phyloP scores from a whole-genome alignment of 1,140 invertebrate genomes.

The Tigriopus japonicus region DNA sequence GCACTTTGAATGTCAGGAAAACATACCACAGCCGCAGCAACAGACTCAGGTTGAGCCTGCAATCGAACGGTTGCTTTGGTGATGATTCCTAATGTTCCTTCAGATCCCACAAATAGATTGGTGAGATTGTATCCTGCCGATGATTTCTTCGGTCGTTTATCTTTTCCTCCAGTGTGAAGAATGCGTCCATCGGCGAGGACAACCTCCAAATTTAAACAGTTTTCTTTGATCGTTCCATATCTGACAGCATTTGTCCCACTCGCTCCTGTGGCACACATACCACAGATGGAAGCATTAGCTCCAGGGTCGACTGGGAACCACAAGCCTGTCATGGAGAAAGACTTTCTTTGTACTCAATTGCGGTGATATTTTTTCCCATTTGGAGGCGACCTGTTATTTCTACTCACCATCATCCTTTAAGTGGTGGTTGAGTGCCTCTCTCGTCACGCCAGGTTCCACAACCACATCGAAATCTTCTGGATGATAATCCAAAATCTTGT shows the following conservation, averaged over 20 bases:
- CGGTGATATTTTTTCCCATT: too few species aligned
- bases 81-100: slow-evolving; percentile 38
- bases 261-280: slow-evolving; percentile 37
- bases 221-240: slow-evolving; percentile 39
- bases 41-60: slow-evolving; percentile 31
- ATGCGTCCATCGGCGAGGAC: slow-evolving; percentile 34
- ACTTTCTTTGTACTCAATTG: too few species aligned
- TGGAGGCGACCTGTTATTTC: too few species aligned
- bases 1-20: slow-evolving; percentile 31
- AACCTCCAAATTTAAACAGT: slow-evolving; percentile 37
- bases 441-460: slow-evolving; percentile 34
- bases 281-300: slow-evolving; percentile 37
- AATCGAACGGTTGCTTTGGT: slow-evolving; percentile 32
- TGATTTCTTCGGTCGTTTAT: slow-evolving; percentile 30
- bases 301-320: slow-evolving; percentile 39
- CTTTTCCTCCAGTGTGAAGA: slow-evolving; percentile 33
- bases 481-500: slow-evolving; percentile 28
- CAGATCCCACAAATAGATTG: slow-evolving; percentile 36
- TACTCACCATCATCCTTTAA: neutral
- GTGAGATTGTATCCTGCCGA: slow-evolving; percentile 39
- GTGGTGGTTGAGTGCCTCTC: slow-evolving; percentile 29
- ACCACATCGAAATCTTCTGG: slow-evolving; percentile 34
- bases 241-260: slow-evolving; percentile 38
- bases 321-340: slow-evolving; percentile 21
- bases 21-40: slow-evolving; percentile 30